A percentile compares a stretch with the other conserved stretches of the same genome.
Evolutionary conservation across 92 coral and sea anemone genomes (phyloP).

Genomic region (Porites divaricata): DNA sequence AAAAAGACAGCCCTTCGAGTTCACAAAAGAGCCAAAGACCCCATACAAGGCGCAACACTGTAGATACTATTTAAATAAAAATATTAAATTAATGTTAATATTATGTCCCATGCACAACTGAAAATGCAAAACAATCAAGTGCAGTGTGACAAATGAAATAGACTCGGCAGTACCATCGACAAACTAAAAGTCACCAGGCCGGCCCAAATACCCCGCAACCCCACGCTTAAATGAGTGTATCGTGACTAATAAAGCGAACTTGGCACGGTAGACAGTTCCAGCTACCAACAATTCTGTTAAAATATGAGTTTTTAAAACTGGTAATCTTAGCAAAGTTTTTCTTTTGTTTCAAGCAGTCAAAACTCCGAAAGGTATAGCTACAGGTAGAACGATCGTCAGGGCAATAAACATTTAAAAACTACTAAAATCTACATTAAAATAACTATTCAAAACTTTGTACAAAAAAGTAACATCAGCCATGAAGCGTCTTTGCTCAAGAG

Average conservation of each 20-base stretch:
- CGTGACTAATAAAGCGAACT: conserved; percentile 6
- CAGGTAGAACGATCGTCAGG: neutral
- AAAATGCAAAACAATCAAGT: too few relatives aligned
- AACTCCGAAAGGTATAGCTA: neutral
- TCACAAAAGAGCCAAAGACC: too few relatives aligned
- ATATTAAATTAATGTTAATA: too few relatives aligned
- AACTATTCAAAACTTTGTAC: too few relatives aligned
- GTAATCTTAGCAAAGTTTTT: neutral
- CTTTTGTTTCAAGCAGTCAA: neutral
- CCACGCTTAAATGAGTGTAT: conserved; percentile 2
- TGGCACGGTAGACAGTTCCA: neutral
- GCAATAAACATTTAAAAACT: too few relatives aligned
- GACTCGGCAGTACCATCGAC: too few relatives aligned
- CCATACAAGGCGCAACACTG: too few relatives aligned
- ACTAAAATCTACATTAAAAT: too few relatives aligned
- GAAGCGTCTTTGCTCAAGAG: conserved; percentile 4
- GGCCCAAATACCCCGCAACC: neutral
- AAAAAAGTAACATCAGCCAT: neutral
- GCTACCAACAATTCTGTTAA: neutral
- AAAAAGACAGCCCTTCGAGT: too few relatives aligned
- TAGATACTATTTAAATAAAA: too few relatives aligned
- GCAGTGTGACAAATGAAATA: too few relatives aligned
- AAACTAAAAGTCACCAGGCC: neutral
- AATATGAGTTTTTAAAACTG: neutral
- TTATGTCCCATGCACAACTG: too few relatives aligned